A percentile compares a stretch with the other conserved stretches of the same genome.
phyloP scores from a whole-genome alignment of 1,140 invertebrate genomes.

The Tetramorium parvispinum region DNA sequence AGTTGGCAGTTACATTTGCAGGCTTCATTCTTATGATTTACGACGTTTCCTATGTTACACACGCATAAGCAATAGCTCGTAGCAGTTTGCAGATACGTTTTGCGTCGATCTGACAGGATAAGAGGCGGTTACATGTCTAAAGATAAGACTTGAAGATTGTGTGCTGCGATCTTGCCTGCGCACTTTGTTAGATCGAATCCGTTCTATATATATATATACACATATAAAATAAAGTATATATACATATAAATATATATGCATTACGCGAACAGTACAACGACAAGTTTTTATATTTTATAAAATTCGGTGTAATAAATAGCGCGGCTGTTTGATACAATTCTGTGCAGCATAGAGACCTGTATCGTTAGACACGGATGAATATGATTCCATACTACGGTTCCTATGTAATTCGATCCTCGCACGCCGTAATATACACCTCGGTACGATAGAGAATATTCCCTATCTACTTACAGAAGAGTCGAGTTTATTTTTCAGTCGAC shows the following conservation, averaged over 20 bases:
- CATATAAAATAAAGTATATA: constrained; percentile 29
- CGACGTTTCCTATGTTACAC: constrained; percentile 57
- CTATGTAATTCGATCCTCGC: constrained; percentile 24
- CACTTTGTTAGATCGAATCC: constrained; percentile 66
- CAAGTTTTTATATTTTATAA: constrained; percentile 76
- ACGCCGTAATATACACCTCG: constrained; percentile 20
- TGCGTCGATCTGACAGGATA: constrained; percentile 45
- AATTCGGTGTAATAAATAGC: constrained; percentile 65
- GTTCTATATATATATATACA: constrained; percentile 42
- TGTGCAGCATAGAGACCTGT: constrained; percentile 57
- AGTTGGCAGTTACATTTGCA: constrained; percentile 37
- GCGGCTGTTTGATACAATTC: constrained; percentile 67
- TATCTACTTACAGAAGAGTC: not conserved
- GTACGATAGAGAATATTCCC: constrained; percentile 1
- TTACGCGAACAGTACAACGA: constrained; percentile 73
- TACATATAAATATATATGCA: constrained; percentile 33
- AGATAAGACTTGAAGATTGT: constrained; percentile 51
- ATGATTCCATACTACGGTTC: constrained; percentile 44
- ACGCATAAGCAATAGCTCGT: constrained; percentile 50
- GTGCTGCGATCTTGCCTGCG: constrained; percentile 2
- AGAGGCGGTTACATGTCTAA: constrained; percentile 29
- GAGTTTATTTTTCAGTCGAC: not conserved
- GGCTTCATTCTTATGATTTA: constrained; percentile 59
- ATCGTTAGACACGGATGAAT: constrained; percentile 38
- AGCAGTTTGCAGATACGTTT: constrained; percentile 53